Base-by-base conservation (phyloP, 53 echinoderm and acorn worm species). In the Paracentrotus lividus region DNA sequence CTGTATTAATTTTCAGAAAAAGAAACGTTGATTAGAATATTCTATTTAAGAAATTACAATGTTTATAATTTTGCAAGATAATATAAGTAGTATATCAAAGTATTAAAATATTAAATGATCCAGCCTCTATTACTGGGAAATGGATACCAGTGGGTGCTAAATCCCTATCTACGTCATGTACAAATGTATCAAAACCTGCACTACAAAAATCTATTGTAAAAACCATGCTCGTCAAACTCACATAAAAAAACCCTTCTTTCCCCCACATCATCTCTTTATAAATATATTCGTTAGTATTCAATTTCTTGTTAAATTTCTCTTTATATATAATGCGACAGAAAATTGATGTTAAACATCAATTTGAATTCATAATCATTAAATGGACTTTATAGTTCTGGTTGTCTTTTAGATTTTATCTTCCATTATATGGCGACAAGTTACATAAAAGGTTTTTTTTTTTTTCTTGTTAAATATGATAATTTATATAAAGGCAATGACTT, bases 131-230 rank as follows among this genome's bases (percentile, higher is more conserved):
- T n/a, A 44, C 26, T 44, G 81, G 27, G 26, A 81, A 45, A 81
- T 81, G 26, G 44, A 15, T 44, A 81, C 47, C 44, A 81, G 47
- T 47, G 47, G 9, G 3, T 38, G 18, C 40, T 23, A 47, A 81
- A 47, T 10, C 12, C 81, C 12, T 45, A 81, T 47, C 47, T 81
- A 81, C n/a, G 44, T 47, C 81, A 81, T 81, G 47, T 81, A 81
- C 81, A 81, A 81, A 81, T 81, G 47, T 81, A 81, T 81, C 81
- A 81, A 81, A 81, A 81, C 81, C 81, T 81, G 8, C 81, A 81
- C 81, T 81, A 81, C 81, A 81, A 49, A 81, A 49, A 76, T 10
- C 81, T 47, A 45, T 81, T 47, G 47, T 81, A 81, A 81, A 81
- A 81, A 81, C 81, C 81, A 81, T 81, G 81, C 81, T 81, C 81